phyloP scores from a whole-genome alignment of 2,797 vertebrate species.

The Toxotes lorentzi region DNA sequence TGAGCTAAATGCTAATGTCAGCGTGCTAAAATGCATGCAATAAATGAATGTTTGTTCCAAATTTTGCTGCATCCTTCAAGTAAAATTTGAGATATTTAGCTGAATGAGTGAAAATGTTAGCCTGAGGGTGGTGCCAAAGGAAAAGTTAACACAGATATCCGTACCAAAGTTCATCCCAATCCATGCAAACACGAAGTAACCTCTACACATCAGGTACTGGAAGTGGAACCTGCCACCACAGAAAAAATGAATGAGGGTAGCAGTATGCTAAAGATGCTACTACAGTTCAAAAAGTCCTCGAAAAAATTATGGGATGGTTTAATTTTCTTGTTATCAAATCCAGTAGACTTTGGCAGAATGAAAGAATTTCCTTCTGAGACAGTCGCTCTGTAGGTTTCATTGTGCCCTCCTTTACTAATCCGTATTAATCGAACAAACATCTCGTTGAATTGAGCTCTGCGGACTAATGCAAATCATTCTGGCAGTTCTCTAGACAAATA shows the following conservation, averaged over 20 bases:
- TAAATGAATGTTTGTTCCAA: neutral
- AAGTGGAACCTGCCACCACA: constrained; percentile 16
- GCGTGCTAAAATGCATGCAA: neutral
- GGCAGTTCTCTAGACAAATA: constrained; percentile 58
- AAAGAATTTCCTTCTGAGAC: neutral
- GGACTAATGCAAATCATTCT: constrained; percentile 50
- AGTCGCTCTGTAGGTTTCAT: neutral
- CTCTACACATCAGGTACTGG: neutral
- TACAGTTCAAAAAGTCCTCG: constrained; percentile 13
- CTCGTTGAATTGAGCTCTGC: constrained; percentile 25
- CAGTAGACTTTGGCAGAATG: constrained; percentile 19
- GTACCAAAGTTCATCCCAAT: neutral
- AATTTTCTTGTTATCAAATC: constrained; percentile 30
- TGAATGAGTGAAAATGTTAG: neutral
- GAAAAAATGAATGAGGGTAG: constrained; percentile 21
- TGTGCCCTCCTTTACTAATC: neutral
- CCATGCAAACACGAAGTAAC: neutral
- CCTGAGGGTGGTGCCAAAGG: neutral
- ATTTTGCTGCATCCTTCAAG: neutral
- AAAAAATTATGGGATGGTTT: constrained; percentile 1
- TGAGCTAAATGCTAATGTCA: neutral
- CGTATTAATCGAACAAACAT: neutral
- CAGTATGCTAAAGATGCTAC: constrained; percentile 19
- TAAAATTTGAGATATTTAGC: neutral
- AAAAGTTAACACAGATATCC: no score